phyloP scores from a whole-genome alignment of 2,888 invertebrate genomes.

The Drosophila barbarae region DNA sequence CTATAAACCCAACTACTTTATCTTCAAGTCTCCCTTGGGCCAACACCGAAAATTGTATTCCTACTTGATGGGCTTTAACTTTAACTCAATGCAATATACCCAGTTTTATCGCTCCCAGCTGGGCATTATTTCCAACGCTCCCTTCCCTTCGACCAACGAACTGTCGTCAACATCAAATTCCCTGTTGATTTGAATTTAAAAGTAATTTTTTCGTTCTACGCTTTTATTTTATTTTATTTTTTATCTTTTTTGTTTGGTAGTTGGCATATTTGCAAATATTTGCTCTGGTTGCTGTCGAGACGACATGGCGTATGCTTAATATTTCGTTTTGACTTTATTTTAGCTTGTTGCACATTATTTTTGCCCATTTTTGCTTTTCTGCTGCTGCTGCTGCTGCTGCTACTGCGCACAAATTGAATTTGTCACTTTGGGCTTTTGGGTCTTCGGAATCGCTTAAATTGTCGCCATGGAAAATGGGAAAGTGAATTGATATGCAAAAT shows the following conservation, averaged over 20 bases:
- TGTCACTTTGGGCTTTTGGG: slow-evolving; percentile 33
- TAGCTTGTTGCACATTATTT: slow-evolving; percentile 30
- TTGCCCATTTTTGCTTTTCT: slow-evolving; percentile 9
- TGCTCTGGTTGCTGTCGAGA: slow-evolving; percentile 36
- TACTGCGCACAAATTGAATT: slow-evolving; percentile 41
- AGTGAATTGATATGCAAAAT: slow-evolving; percentile 44
- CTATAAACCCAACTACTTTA: background rate
- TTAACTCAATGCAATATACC: slow-evolving; percentile 29
- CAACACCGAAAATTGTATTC: slow-evolving; percentile 8
- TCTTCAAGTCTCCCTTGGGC: background rate
- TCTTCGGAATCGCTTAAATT: slow-evolving; percentile 34
- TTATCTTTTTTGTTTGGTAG: slow-evolving; percentile 2
- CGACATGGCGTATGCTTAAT: slow-evolving; percentile 47
- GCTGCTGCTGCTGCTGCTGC: background rate
- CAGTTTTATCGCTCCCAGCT: slow-evolving; percentile 28
- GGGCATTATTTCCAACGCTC: slow-evolving; percentile 10
- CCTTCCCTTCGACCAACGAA: background rate
- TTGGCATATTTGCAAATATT: slow-evolving; percentile 43
- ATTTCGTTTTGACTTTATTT: slow-evolving; percentile 37
- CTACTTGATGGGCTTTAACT: slow-evolving; percentile 26
- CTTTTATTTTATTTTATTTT: slow-evolving; percentile 2
- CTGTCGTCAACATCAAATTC: slow-evolving; percentile 39
- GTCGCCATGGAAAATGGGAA: slow-evolving; percentile 16
- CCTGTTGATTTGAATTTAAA: slow-evolving; percentile 50
- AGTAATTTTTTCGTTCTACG: slow-evolving; percentile 33